phyloP scores from a whole-genome alignment of 1,140 invertebrate genomes.

The Trichonephila clavipes region DNA sequence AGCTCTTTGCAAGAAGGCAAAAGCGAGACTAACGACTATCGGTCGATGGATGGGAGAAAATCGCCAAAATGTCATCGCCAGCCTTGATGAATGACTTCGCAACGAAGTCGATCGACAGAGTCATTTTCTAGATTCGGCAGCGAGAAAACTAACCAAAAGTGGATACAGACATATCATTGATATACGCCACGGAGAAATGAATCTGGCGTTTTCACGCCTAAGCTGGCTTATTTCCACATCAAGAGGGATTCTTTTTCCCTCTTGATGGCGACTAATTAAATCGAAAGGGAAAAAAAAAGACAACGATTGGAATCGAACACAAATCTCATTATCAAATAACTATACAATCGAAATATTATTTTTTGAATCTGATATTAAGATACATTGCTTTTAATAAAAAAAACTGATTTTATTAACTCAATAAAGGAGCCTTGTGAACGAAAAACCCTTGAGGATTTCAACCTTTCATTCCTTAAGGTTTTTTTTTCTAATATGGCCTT shows the following conservation, averaged over 20 bases:
- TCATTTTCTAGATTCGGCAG: slow-evolving; percentile 53
- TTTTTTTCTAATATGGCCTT: no score
- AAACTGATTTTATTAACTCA: no score
- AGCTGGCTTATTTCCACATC: not conserved
- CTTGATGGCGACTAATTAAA: not conserved
- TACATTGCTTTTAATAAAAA: no score
- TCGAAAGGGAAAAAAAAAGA: not conserved
- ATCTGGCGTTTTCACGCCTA: not conserved
- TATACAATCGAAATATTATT: no score
- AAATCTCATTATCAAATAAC: no score
- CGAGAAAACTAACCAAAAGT: slow-evolving; percentile 48
- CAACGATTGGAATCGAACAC: no score
- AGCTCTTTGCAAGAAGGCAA: slow-evolving; percentile 24
- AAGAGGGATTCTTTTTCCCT: not conserved
- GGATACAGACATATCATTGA: slow-evolving; percentile 12
- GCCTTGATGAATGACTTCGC: slow-evolving; percentile 68
- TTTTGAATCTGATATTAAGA: no score
- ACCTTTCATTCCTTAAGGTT: no score
- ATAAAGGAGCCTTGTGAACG: no score
- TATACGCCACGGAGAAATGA: not conserved
- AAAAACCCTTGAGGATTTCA: no score
- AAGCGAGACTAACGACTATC: slow-evolving; percentile 62
- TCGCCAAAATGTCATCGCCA: slow-evolving; percentile 72
- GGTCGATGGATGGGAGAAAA: slow-evolving; percentile 69
- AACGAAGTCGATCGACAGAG: slow-evolving; percentile 33